A percentile compares a stretch with the other conserved stretches of the same genome.
phyloP scores from a whole-genome alignment of 2,113 vertebrate species.

The Neolamprologus brichardi region DNA sequence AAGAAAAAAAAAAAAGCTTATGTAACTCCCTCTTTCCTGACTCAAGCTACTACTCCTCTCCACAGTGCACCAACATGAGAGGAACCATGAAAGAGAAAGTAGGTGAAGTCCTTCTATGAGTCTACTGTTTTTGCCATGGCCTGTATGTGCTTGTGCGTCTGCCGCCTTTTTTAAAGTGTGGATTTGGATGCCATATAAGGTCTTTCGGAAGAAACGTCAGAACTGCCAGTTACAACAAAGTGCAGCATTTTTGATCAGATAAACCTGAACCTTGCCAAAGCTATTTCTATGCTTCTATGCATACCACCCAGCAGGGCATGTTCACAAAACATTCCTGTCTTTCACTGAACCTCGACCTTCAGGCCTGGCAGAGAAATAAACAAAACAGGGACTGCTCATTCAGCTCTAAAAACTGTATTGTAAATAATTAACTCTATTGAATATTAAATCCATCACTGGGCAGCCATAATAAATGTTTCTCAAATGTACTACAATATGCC shows the following conservation, averaged over 20 bases:
- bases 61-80: not conserved
- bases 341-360: conserved; percentile 58
- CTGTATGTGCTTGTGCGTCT: conserved; percentile 14
- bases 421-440: conserved; percentile 18
- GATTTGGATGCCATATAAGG: conserved; percentile 40
- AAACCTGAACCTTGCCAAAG: conserved; percentile 39
- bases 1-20: conserved; percentile 32
- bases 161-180: not conserved
- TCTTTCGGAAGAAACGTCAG: conserved; percentile 11
- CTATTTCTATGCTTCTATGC: conserved; percentile 27
- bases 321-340: conserved; percentile 68
- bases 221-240: conserved; percentile 42
- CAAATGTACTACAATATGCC: not conserved
- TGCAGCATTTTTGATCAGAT: conserved; percentile 61
- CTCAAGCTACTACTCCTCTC: not conserved
- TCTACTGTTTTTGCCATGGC: not conserved
- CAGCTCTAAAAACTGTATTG: not conserved
- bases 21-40: conserved; percentile 32
- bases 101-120: not conserved
- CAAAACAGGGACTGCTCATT: not conserved
- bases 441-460: not conserved
- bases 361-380: conserved; percentile 17
- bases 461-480: not conserved
- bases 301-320: conserved; percentile 53
- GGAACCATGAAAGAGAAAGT: not conserved